Evolutionary conservation across 2,888 invertebrate species (phyloP).

Genomic region (Dolichopus griseipennis): DNA sequence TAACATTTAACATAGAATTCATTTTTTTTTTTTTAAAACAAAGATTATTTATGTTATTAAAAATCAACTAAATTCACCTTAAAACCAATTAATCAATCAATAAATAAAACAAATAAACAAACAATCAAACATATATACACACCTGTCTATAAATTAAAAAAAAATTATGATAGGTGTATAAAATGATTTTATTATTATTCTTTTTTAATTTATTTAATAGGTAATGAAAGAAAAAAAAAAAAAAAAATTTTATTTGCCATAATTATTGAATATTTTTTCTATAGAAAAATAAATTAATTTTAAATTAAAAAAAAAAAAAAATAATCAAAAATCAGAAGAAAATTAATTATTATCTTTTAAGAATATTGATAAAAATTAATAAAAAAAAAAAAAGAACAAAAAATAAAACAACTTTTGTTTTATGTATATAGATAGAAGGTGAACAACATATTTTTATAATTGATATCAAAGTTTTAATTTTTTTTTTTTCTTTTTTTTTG

Average conservation of each 20-base stretch:
- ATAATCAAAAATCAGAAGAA: not conserved
- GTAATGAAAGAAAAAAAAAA: not conserved
- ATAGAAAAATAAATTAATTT: not conserved
- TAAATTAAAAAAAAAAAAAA: not conserved
- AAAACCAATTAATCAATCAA: conserved; percentile 4
- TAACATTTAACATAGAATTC: too few species aligned
- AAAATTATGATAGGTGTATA: too few species aligned
- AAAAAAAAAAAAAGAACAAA: too few species aligned
- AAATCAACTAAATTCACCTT: not conserved
- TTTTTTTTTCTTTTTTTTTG: not conserved
- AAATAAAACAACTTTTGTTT: not conserved
- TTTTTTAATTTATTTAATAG: not conserved
- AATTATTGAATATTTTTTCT: not conserved
- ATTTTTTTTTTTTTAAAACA: too few species aligned
- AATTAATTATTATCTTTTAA: not conserved
- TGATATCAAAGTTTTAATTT: conserved; percentile 2
- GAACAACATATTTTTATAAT: conserved; percentile 6
- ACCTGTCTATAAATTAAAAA: not conserved
- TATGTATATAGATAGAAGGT: not conserved
- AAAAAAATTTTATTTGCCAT: not conserved
- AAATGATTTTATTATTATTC: not conserved
- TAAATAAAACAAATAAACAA: not conserved
- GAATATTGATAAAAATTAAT: not conserved
- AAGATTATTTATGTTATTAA: not conserved
- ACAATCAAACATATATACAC: not conserved